Percentiles rank a stretch among this genome's conserved stretches.
Evolutionary conservation across 2,888 invertebrate species (phyloP).

Genomic region (Leptodirus hochenwartii): DNA sequence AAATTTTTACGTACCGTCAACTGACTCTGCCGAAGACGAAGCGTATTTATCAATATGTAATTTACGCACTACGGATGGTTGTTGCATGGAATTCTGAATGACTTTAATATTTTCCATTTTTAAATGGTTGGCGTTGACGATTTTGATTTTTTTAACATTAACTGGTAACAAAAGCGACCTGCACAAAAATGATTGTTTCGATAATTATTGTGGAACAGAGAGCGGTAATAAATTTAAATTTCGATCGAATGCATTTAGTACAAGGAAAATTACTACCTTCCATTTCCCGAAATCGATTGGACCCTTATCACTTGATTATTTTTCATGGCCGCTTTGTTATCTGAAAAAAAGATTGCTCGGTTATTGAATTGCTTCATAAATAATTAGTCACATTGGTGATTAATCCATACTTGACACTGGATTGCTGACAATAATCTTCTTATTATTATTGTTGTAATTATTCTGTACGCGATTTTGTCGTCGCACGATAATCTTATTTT

Average conservation of each 20-base stretch:
- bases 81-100: conserved; percentile 8
- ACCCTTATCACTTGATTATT: conserved; percentile 21
- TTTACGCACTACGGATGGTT: conserved; percentile 10
- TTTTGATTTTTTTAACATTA: conserved; percentile 54
- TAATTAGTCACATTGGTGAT: no score
- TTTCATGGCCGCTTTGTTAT: conserved; percentile 4
- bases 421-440: no score
- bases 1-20: conserved; percentile 12
- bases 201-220: neutral
- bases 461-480: no score
- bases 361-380: no score
- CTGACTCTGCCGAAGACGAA: conserved; percentile 13
- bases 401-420: no score
- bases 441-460: no score
- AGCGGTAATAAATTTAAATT: no score
- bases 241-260: no score
- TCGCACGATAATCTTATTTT: no score
- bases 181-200: conserved; percentile 15
- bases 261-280: conserved; percentile 14
- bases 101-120: conserved; percentile 32
- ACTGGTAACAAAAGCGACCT: conserved; percentile 54
- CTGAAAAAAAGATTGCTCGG: no score
- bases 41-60: conserved; percentile 13
- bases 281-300: conserved; percentile 23
- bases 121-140: conserved; percentile 45